Evolutionary conservation across 2,113 vertebrate genomes (phyloP), one percentile per base, ranked within the genome.

Genomic region (Ageneiosus marmoratus): DNA sequence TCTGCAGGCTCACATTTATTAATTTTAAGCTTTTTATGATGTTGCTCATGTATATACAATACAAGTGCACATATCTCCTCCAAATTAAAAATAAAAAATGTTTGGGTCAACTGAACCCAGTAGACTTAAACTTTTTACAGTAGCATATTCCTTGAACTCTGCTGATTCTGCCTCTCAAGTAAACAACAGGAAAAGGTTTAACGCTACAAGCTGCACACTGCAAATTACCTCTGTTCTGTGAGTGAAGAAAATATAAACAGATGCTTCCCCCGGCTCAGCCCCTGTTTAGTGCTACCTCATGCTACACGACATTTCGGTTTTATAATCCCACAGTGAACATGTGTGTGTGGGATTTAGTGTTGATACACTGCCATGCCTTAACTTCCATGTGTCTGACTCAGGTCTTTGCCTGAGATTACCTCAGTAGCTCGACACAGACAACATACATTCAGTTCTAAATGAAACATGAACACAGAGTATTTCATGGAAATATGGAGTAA

Each of bases 321-420:
- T 81, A 82, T 92, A 92, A 93, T 93, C 90, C 89, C 79, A 87
- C 50, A 72, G 32, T 34, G 82, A 89, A 88, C 92, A 93, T 90
- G 90, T 93, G 90, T 92, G 90, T 29, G 83, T 44, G 58, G 89
- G 91, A 92, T 91, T 92, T 92, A 89, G 91, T 93, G 87, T 91
- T 91, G 89, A 90, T 65, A 79, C 82, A 79, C 79, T 60, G 65
- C 80, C 32, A 69, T 70, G 79, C 87, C 79, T 84, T 84, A 86
- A 88, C 84, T 89, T 86, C 86, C 89, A 79, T 76, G 3, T 62
- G 74, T 86, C 58, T 88, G 82, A 88, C 72, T 76, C 53, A 24
- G 60, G 50, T 58, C 83, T 85, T 87, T 88, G 85, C 87, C 87
- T 85, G 84, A 88, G 88, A 65, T 83, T 86, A 27, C 29, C 37